Conservation (phyloP, 53 echinoderm and acorn worm genomes). For the Zoroaster sp. region DNA sequence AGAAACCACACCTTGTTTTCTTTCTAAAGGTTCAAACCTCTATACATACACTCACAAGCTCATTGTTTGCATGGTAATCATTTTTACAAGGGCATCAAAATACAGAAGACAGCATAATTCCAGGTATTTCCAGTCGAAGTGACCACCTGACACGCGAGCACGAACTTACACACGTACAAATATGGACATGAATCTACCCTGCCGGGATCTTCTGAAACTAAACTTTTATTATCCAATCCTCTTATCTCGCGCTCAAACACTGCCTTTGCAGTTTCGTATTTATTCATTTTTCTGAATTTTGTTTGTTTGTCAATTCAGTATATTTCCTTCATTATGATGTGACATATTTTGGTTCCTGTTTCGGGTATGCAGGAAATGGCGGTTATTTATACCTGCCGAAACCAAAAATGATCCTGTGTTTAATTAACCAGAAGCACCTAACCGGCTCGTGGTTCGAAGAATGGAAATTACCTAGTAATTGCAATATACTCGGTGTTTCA, state of each 20-base stretch:
- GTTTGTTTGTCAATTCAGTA: background rate
- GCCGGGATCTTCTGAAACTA: background rate
- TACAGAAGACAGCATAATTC: background rate
- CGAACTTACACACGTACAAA: background rate
- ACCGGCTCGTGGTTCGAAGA: background rate
- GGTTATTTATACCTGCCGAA: constrained; percentile 48
- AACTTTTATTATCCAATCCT: constrained; percentile 20
- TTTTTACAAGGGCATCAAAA: background rate
- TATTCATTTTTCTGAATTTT: constrained; percentile 1
- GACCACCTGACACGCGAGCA: background rate
- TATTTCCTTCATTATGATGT: background rate
- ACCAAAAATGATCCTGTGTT: constrained; percentile 3
- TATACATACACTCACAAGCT: background rate
- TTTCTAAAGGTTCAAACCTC: background rate
- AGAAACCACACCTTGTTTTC: background rate
- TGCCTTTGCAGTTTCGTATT: constrained; percentile 29
- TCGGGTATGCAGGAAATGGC: constrained; percentile 17
- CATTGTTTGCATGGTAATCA: background rate
- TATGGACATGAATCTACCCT: background rate
- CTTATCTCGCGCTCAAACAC: constrained; percentile 8
- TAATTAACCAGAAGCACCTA: background rate
- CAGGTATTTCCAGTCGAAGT: background rate
- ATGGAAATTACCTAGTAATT: no score
- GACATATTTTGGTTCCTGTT: constrained; percentile 27
- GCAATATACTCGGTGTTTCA: no score